phyloP scores from a whole-genome alignment of 1,140 invertebrate species.

The Drosophila hydei region DNA sequence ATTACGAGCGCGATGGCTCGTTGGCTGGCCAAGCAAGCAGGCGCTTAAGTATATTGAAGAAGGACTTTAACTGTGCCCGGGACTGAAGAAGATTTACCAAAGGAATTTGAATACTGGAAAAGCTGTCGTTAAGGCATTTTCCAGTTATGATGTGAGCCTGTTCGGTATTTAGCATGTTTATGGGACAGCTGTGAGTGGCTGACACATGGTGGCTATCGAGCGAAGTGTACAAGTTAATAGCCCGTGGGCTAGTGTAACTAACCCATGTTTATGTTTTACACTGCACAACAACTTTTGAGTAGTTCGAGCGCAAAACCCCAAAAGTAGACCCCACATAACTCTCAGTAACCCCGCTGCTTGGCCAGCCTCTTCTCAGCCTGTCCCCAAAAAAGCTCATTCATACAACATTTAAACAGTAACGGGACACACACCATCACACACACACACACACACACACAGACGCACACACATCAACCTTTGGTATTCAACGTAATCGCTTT shows the following conservation, averaged over 20 bases:
- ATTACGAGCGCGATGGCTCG: not conserved
- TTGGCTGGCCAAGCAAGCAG: not conserved
- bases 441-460: slow-evolving; percentile 35
- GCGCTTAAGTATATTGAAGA: not conserved
- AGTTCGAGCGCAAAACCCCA: slow-evolving; percentile 42
- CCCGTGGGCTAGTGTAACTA: slow-evolving; percentile 61
- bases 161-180: slow-evolving; percentile 44
- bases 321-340: slow-evolving; percentile 59
- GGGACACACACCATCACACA: slow-evolving; percentile 42
- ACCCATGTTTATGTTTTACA: slow-evolving; percentile 65
- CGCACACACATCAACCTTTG: slow-evolving; percentile 64
- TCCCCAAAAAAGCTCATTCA: slow-evolving; percentile 71
- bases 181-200: slow-evolving; percentile 16
- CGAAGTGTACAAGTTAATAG: slow-evolving; percentile 53
- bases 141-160: slow-evolving; percentile 23
- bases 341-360: slow-evolving; percentile 18
- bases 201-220: slow-evolving; percentile 1
- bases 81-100: not conserved
- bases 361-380: slow-evolving; percentile 34
- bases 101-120: not conserved
- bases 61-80: not conserved
- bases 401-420: slow-evolving; percentile 72
- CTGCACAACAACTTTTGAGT: slow-evolving; percentile 37
- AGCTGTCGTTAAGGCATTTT: too few relatives aligned
- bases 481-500: slow-evolving; percentile 80